Evolutionary conservation across 2,113 vertebrate species (phyloP).

Genomic region (Mustelus asterias): DNA sequence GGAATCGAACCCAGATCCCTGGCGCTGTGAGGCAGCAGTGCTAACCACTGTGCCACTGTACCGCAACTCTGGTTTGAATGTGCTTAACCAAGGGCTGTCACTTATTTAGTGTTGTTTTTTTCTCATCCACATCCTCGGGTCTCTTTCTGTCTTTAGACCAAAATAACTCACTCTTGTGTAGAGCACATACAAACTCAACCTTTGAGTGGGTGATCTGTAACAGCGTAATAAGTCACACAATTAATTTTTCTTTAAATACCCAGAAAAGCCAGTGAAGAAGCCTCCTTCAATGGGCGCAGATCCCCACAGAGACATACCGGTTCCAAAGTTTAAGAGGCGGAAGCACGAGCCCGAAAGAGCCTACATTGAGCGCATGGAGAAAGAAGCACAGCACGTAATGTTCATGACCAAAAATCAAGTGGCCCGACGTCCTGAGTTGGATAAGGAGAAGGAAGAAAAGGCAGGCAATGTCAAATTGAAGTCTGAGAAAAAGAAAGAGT

Average conservation of each 20-base stretch:
- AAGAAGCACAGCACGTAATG: constrained; percentile 63
- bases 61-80: not conserved
- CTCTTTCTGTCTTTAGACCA: not conserved
- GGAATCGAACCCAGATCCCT: too few relatives aligned
- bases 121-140: not conserved
- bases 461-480: constrained; percentile 50
- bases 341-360: constrained; percentile 59
- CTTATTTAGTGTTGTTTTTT: not conserved
- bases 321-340: constrained; percentile 67
- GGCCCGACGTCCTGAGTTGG: constrained; percentile 66
- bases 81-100: not conserved
- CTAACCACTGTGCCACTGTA: too few relatives aligned
- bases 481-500: constrained; percentile 75
- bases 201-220: not conserved
- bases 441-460: constrained; percentile 50
- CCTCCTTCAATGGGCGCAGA: constrained; percentile 26
- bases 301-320: constrained; percentile 47
- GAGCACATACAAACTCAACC: not conserved
- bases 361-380: constrained; percentile 72
- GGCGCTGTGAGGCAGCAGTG: too few relatives aligned
- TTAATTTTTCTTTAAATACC: not conserved
- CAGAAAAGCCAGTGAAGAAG: constrained; percentile 35
- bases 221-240: not conserved
- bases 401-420: constrained; percentile 79
- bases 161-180: not conserved